Conservation (phyloP, 2,797 vertebrate species). For the Chelonia mydas region DNA sequence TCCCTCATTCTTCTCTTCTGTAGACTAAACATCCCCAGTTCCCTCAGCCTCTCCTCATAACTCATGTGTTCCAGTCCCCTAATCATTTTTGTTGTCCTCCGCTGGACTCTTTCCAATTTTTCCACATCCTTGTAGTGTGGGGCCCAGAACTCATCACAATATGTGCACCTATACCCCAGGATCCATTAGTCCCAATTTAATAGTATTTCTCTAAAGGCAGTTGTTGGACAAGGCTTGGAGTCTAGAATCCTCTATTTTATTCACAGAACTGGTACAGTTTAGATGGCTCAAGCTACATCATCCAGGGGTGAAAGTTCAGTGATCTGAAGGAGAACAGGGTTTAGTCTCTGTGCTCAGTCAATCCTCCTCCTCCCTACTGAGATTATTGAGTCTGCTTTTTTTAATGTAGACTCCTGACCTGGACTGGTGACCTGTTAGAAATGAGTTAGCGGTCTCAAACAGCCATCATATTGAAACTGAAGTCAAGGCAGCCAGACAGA, state of each 20-base stretch:
- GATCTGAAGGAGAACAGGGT: background rate
- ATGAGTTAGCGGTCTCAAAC: background rate
- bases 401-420: background rate
- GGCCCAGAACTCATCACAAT: background rate
- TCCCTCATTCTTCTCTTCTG: no score
- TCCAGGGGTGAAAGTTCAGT: background rate
- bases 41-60: no score
- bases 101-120: no score
- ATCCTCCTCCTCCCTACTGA: background rate
- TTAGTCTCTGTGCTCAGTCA: background rate
- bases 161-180: background rate
- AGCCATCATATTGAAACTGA: background rate
- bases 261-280: conserved; percentile 27
- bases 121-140: no score
- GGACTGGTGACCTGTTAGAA: background rate
- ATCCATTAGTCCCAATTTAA: conserved; percentile 32
- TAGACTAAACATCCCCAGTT: no score
- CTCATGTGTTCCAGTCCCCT: no score
- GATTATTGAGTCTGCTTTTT: background rate
- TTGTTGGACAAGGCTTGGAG: background rate
- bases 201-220: background rate
- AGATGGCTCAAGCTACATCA: background rate
- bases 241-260: conserved; percentile 27
- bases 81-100: no score
- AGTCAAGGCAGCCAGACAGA: background rate